phyloP scores from a whole-genome alignment of 2,888 invertebrate species.

The Papilio protenor region DNA sequence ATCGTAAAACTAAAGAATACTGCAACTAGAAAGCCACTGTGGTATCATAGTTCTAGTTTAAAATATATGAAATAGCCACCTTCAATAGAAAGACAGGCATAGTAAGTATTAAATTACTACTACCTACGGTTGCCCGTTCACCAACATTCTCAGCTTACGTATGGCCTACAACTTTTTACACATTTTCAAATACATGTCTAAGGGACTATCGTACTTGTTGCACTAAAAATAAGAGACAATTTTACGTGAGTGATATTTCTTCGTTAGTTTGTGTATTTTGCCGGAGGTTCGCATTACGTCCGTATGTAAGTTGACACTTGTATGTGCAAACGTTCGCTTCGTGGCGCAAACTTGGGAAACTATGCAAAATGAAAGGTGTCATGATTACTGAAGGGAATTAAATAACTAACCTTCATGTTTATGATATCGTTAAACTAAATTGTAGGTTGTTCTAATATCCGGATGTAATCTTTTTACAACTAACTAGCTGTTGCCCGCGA shows the following conservation, averaged over 20 bases:
- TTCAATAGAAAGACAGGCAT: conserved; percentile 54
- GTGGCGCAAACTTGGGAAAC: conserved; percentile 4
- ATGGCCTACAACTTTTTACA: conserved; percentile 55
- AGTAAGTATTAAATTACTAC: conserved; percentile 35
- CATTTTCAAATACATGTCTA: conserved; percentile 50
- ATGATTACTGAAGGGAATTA: background rate
- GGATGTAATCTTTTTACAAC: background rate
- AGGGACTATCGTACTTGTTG: conserved; percentile 55
- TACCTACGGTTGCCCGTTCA: conserved; percentile 54
- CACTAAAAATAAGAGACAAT: background rate
- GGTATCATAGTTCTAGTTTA: background rate
- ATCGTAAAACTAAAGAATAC: background rate
- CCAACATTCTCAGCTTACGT: conserved; percentile 67
- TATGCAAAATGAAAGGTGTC: conserved; percentile 13
- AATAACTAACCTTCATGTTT: background rate
- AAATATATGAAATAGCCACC: background rate
- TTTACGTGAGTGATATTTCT: background rate
- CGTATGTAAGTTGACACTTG: conserved; percentile 24
- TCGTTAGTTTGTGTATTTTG: conserved; percentile 12
- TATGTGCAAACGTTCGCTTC: conserved; percentile 16
- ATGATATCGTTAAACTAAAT: background rate
- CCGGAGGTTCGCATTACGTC: conserved; percentile 28
- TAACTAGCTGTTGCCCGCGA: background rate
- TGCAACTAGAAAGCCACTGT: background rate
- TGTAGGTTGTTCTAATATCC: background rate